Evolutionary conservation across 2,797 vertebrate species (phyloP).

Genomic region (Phoxinus dragarum): DNA sequence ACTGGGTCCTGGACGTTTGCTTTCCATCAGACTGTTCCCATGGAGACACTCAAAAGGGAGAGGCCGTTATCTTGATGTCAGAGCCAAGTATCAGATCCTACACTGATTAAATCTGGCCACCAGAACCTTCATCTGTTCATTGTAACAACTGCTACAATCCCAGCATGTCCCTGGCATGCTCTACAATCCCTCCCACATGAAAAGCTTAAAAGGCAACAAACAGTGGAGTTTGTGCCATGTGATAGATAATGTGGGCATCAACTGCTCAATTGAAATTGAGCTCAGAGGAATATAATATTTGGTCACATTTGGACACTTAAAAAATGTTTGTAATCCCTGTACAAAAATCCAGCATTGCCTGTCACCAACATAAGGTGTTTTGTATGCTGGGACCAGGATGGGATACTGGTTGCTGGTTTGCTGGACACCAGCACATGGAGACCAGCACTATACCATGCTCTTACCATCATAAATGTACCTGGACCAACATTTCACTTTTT

Average conservation of each 20-base stretch:
- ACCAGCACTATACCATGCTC: neutral
- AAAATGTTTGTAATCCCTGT: neutral
- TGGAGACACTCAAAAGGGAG: constrained; percentile 30
- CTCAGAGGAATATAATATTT: neutral
- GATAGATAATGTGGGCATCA: neutral
- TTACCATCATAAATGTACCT: neutral
- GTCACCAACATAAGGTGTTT: neutral
- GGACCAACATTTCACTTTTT: neutral
- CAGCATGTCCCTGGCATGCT: constrained; percentile 39
- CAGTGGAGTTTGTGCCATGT: neutral
- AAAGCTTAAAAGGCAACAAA: constrained; percentile 11
- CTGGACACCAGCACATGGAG: neutral
- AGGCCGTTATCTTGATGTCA: constrained; percentile 45
- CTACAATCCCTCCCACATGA: constrained; percentile 19
- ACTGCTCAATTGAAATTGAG: neutral
- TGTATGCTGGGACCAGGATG: neutral
- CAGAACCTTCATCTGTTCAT: constrained; percentile 45
- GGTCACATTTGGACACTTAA: neutral
- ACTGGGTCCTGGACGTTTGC: constrained; percentile 23
- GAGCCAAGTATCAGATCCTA: constrained; percentile 46
- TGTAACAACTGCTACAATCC: constrained; percentile 29
- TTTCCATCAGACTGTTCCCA: constrained; percentile 46
- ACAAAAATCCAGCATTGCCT: neutral
- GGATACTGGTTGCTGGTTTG: neutral
- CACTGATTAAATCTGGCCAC: constrained; percentile 48